phyloP scores from a whole-genome alignment of 1,140 invertebrate genomes.

The Polyergus mexicanus region DNA sequence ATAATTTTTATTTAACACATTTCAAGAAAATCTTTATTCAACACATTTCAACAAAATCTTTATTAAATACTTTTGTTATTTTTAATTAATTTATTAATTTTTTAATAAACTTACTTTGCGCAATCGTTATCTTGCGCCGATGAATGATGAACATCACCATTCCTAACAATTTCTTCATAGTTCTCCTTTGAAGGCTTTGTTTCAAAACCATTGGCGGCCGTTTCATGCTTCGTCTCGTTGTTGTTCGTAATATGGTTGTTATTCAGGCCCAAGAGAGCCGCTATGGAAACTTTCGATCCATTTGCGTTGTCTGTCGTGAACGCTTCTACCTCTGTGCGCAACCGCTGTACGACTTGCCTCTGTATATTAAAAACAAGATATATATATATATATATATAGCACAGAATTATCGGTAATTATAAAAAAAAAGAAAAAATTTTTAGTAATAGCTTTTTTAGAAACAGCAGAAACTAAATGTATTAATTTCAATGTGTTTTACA shows the following conservation, averaged over 20 bases:
- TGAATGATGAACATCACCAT: constrained; percentile 74
- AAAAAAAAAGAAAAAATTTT: constrained; percentile 30
- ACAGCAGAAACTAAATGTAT: not conserved
- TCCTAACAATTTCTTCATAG: constrained; percentile 80
- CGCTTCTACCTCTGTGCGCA: constrained; percentile 82
- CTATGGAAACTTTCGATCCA: constrained; percentile 79
- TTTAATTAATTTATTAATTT: not conserved
- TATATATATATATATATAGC: constrained; percentile 11
- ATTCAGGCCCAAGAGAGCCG: constrained; percentile 78
- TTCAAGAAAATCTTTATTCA: constrained; percentile 10
- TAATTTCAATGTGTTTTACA: not conserved
- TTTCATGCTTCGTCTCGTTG: constrained; percentile 73
- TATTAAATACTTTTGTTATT: not conserved
- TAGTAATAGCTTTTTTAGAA: not conserved
- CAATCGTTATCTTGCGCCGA: constrained; percentile 62
- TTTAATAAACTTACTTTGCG: constrained; percentile 56
- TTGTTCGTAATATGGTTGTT: constrained; percentile 80
- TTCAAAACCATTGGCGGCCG: constrained; percentile 72
- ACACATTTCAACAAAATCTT: not conserved
- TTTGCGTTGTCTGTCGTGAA: constrained; percentile 80
- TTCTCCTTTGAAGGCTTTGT: constrained; percentile 76
- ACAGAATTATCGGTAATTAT: not conserved
- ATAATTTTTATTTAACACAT: constrained; percentile 9
- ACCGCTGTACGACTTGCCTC: constrained; percentile 81
- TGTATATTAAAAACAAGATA: constrained; percentile 69